A percentile compares a stretch with the other conserved stretches of the same genome.
phyloP scores from a whole-genome alignment of 2,797 vertebrate genomes.

The Poecilia velifera region DNA sequence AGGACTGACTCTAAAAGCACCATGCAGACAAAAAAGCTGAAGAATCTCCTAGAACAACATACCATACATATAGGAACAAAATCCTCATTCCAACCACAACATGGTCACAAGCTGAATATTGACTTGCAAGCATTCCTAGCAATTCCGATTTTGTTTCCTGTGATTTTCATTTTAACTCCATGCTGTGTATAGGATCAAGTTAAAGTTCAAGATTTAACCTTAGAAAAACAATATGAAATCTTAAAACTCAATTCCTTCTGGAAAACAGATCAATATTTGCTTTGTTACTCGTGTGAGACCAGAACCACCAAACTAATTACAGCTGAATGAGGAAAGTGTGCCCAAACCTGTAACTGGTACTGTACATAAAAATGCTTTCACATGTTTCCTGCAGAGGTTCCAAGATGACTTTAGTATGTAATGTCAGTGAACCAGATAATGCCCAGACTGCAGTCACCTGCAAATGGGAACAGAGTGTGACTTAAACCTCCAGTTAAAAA shows the following conservation, averaged over 20 bases:
- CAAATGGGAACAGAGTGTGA: constrained; percentile 17
- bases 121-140: background rate
- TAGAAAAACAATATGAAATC: background rate
- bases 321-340: background rate
- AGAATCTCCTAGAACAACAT: background rate
- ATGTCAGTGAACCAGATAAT: constrained; percentile 27
- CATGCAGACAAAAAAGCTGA: background rate
- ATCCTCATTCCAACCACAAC: background rate
- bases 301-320: background rate
- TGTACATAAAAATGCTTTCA: constrained; percentile 4
- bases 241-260: background rate
- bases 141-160: background rate
- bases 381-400: background rate
- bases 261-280: background rate
- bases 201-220: background rate
- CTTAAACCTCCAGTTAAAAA: constrained; percentile 27
- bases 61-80: background rate
- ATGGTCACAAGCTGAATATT: background rate
- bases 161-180: background rate
- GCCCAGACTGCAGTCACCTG: constrained; percentile 8
- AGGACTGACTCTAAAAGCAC: background rate
- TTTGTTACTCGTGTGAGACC: background rate
- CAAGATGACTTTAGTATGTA: constrained; percentile 9
- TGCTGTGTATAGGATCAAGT: background rate
- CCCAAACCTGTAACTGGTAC: background rate